Evolutionary conservation across 2,888 invertebrate genomes (phyloP), one percentile per base, ranked within the genome.

Genomic region (Idaea aversata): DNA sequence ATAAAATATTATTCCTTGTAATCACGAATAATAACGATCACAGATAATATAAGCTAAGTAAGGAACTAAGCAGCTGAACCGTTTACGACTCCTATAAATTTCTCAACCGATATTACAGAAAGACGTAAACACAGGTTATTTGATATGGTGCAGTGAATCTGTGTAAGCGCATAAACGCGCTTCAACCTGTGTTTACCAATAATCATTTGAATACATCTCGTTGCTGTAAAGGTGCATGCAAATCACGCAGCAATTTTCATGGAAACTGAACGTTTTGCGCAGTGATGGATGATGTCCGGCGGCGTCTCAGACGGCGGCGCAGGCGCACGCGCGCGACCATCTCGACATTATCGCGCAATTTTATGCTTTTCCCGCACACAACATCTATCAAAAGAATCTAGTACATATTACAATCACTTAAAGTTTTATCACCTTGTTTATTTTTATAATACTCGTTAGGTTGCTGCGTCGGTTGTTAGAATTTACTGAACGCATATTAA

Each of bases 211-310:
- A 67, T 75, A 78, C 74, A 78, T 79, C 76, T 79, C 74, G 72
- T 75, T 72, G 75, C 71, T 72, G 76, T 73, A 73, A 73, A 76
- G 76, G 76, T 79, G 70, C 75, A 80, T 78, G 84, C 79, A 83
- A 84, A 85, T 82, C 77, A 78, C 75, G 70, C 69, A 72, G 77
- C 74, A 81, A 83, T 85, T 84, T 86, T 77, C 84, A 77, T 79
- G 81, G 81, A 83, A 80, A 79, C 76, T 69, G 77, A 70, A 74
- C 77, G 74, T 76, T 79, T 80, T 69, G 75, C 68, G 63, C 68
- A 73, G 72, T 83, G 84, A 84, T 83, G 79, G 78, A 85, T 81
- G 80, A 70, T 65, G 68, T 76, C 71, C 74, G 69, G 66, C 72
- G 77, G 78, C 77, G 75, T 71, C 73, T 67, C 70, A 67, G 72